Base-by-base conservation (phyloP, 2,113 vertebrate genomes). In the Colius striatus region DNA sequence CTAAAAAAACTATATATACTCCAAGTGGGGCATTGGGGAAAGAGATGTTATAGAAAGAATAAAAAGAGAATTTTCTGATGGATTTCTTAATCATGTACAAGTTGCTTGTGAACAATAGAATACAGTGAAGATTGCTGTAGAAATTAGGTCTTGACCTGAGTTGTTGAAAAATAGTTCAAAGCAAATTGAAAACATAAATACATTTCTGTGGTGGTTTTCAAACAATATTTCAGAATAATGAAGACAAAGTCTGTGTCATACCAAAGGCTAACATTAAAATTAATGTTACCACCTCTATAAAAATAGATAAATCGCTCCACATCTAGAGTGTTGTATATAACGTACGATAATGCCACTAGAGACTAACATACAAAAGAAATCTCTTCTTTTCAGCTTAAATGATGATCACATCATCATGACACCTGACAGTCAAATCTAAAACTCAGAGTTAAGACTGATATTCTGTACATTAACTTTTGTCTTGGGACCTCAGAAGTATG, bases 161-260 rank as follows among this genome's bases (percentile, higher is more conserved):
- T 96, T 98, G 97, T 98, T 98, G 97, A 98, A 98, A 98, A 98
- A 98, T 97, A 97, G 97, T 97, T 97, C 97, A 97, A 97, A 97
- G 97, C 97, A 98, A 98, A 99, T 98, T 98, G 97, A 98, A 98
- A 97, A 97, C 96, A 98, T 98, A 98, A 99, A 98, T 97, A 97
- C 97, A 98, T 98, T 97, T 76, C 72, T 96, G 94, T 84, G 75
- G 67, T 50, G 83, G 96, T 92, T 80, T 85, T 71, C 61, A 82
- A 97, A 98, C 90, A 83, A 81, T 96, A 97, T 97, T 97, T 98
- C 96, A 95, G 92, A 84, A 95, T 98, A 98, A 98, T 98, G 98
- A 99, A 99, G 98, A 99, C 98, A 98, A 98, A 98, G 78, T 72
- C 90, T 96, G 79, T 97, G 95, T 95, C 97, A 95, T 84, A 96